A percentile compares a stretch with the other conserved stretches of the same genome.
Conservation (phyloP, 37 sponge, comb jelly and placozoan genomes). For the Aplysina aerophoba region DNA sequence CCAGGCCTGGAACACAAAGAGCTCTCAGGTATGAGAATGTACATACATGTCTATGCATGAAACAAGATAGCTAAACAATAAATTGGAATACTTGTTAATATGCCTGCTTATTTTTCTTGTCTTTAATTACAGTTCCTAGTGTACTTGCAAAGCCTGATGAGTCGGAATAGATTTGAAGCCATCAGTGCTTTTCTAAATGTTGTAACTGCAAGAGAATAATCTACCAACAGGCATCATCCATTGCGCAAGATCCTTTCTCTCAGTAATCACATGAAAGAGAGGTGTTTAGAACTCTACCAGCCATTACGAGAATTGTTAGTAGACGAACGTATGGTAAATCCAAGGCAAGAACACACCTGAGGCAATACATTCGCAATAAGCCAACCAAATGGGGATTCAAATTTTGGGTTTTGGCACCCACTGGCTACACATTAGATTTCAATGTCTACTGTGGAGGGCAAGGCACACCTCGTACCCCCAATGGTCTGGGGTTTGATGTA, state of each 20-base stretch:
- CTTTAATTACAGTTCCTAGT: neutral
- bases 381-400: constrained; percentile 45
- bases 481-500: constrained; percentile 46
- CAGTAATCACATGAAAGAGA: neutral
- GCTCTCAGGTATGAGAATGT: neutral
- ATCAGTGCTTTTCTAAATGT: constrained; percentile 6
- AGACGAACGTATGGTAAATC: constrained; percentile 25
- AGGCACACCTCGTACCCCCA: neutral
- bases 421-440: constrained; percentile 48
- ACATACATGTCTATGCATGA: neutral
- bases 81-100: neutral
- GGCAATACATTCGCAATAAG: constrained; percentile 48
- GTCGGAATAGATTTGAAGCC: constrained; percentile 3
- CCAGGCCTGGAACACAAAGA: constrained; percentile 8
- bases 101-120: neutral
- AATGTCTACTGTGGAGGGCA: neutral
- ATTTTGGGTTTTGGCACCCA: constrained; percentile 30
- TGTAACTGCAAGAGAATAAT: neutral
- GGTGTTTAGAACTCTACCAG: neutral
- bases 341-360: constrained; percentile 17
- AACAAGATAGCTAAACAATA: neutral
- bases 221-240: no score
- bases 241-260: neutral
- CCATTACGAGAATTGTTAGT: constrained; percentile 1
- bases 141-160: neutral